These are phyloP conservation scores for Cynocephalus volans DNA, from an alignment of 2,113 vertebrate genomes.

Conservation along the genomic window DNA sequence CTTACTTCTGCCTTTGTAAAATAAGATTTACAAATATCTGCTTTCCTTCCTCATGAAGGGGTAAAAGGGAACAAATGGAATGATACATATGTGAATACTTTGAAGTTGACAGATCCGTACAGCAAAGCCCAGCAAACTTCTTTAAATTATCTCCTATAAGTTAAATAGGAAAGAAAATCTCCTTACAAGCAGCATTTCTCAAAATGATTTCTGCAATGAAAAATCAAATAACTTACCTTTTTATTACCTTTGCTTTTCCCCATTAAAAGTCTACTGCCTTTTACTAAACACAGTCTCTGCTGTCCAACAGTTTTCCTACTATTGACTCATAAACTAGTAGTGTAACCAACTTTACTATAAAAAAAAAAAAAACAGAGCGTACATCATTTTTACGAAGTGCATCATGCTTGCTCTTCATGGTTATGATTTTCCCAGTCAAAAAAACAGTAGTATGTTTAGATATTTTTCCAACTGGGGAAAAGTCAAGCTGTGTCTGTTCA, in stretches of 20 bases:
- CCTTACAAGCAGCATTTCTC: slow-evolving; percentile 13
- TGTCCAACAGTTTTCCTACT: background rate
- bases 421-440: background rate
- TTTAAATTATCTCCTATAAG: background rate
- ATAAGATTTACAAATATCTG: slow-evolving; percentile 40
- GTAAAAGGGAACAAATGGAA: slow-evolving; percentile 3
- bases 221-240: slow-evolving; percentile 28
- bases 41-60: background rate
- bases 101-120: background rate
- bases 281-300: slow-evolving; percentile 25
- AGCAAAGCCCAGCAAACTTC: slow-evolving; percentile 5
- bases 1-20: background rate
- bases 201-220: slow-evolving; percentile 46
- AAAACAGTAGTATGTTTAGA: background rate
- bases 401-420: slow-evolving; percentile 16
- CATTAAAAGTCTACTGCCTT: background rate
- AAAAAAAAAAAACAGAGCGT: slow-evolving; percentile 39
- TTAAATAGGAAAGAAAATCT: slow-evolving; percentile 9
- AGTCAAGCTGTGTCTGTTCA: slow-evolving; percentile 32
- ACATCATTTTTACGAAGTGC: background rate
- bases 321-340: slow-evolving; percentile 48
- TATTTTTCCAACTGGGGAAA: background rate
- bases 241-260: slow-evolving; percentile 29
- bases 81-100: background rate
- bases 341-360: background rate